Base-by-base conservation (phyloP, 2,888 invertebrate genomes). In the Hecatera dysodea region DNA sequence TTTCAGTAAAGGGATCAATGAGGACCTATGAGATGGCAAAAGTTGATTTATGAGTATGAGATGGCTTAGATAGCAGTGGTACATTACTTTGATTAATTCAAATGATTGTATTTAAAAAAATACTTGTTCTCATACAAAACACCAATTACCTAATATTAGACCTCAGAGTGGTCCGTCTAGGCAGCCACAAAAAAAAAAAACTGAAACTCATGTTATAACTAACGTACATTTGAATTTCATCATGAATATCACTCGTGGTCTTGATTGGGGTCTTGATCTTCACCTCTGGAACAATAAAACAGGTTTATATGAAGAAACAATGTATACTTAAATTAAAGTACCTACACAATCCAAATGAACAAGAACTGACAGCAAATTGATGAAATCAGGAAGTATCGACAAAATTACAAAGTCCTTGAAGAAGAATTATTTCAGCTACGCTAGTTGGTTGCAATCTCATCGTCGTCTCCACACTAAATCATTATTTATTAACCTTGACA, bases 341-440 rank as follows among this genome's bases (percentile, higher is more conserved):
- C 6, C 15, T 19, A 39, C 29, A 50, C 75, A 44, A 44, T 52
- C 15, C 15, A 27, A 75, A 42, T 15, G 5, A 53, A 36, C 15
- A 27, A 24, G 27, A 29, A n/a, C 27, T 2, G 22, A 11, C 29
- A 57, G 53, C 33, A 33, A 42, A 53, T 64, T 53, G 33, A 33
- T 24, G 44, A 39, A 72, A 74, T 61, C 57, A 61, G 48, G 62
- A 68, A 73, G 53, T 50, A 53, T 39, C 57, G 36, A 64, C 52
- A 52, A 73, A 86, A 72, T 72, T 69, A 63, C 50, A 55, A 33
- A 11, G 78, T 74, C 86, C 76, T 84, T 86, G 85, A 65, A 72
- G 60, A 69, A 27, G 22, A 57, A 86, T 82, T 66, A 68, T 66
- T 75, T 72, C 69, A 46, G 82, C 42, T 67, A 73, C 75, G 78